Conservation (phyloP, 2,888 invertebrate genomes). For the Embidobia sp. region DNA sequence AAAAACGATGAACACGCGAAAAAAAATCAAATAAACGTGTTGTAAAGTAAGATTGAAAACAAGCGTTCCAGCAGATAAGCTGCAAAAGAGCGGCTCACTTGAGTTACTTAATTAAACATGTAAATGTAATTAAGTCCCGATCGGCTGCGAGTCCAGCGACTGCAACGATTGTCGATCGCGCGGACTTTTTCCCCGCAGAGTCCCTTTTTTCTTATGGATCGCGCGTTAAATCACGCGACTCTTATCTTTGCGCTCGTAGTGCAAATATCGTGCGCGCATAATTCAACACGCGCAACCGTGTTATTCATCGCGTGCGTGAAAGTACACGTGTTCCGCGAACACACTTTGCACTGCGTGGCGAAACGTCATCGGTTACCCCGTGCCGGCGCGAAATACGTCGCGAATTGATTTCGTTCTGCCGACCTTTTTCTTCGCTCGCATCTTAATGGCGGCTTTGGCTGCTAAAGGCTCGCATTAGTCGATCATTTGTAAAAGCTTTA, state of each 20-base stretch:
- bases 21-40: no score
- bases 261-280: constrained; percentile 58
- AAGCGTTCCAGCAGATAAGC: no score
- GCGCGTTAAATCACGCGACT: constrained; percentile 49
- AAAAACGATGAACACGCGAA: no score
- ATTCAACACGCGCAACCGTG: constrained; percentile 53
- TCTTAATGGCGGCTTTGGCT: no score
- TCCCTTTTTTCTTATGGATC: not conserved
- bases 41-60: no score
- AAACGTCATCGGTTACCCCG: constrained; percentile 5
- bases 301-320: constrained; percentile 53
- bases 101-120: constrained; percentile 33
- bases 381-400: not conserved
- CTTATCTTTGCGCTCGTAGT: constrained; percentile 54
- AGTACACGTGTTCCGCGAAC: constrained; percentile 57
- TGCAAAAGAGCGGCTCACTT: not conserved
- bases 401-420: not conserved
- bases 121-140: constrained; percentile 44
- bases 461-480: no score
- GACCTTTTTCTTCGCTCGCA: not conserved
- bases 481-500: no score
- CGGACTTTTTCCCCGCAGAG: not conserved
- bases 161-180: not conserved
- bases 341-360: constrained; percentile 7
- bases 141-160: constrained; percentile 36